These are phyloP conservation scores for Sebastes oblongus DNA, from an alignment of 2,797 vertebrate genomes.

Conservation along the genomic window DNA sequence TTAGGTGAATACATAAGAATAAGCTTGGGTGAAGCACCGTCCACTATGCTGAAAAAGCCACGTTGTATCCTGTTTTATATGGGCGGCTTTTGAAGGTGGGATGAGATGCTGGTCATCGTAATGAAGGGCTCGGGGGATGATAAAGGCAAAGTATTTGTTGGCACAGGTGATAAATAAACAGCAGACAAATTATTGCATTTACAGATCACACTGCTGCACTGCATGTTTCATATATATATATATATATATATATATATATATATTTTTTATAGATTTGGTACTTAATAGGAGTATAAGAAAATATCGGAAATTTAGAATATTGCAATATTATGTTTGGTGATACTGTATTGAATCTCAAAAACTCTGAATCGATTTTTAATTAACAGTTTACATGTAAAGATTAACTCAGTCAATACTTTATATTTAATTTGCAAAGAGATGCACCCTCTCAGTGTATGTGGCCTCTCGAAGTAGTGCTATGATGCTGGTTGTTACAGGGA, in stretches of 20 bases:
- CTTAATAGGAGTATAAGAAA: not conserved
- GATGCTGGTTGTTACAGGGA: no score
- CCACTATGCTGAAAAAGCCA: not conserved
- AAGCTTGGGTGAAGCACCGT: not conserved
- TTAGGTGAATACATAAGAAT: not conserved
- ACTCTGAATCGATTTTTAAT: no score
- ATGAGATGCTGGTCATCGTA: not conserved
- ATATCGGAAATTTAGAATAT: no score
- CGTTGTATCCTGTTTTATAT: not conserved
- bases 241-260: not conserved
- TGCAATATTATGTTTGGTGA: no score
- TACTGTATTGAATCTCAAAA: no score
- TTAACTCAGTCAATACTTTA: no score
- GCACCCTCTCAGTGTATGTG: no score
- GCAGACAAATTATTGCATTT: not conserved
- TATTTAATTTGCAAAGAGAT: no score
- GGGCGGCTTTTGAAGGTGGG: not conserved
- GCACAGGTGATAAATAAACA: not conserved
- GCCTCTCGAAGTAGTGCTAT: no score
- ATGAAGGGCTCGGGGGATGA: not conserved
- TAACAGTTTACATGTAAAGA: no score
- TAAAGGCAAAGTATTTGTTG: not conserved
- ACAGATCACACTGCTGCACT: not conserved
- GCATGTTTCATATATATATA: not conserved
- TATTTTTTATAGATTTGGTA: not conserved